These are phyloP conservation scores for Ophion obscuratus DNA, from an alignment of 2,888 invertebrate species.

Conservation along the genomic window DNA sequence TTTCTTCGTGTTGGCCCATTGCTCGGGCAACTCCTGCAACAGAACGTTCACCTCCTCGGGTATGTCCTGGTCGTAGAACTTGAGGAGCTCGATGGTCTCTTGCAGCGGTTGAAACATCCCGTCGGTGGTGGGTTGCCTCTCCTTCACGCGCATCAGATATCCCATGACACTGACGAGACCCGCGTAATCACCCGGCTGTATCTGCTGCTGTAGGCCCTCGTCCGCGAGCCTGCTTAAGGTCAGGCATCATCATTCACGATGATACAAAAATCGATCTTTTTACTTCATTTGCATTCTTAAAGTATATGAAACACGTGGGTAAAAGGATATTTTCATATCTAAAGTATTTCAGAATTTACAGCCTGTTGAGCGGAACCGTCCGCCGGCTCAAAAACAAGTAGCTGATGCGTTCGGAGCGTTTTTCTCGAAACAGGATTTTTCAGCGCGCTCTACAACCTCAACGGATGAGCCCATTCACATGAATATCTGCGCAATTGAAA, in stretches of 20 bases:
- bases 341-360: too few relatives aligned
- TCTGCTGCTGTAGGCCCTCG: conserved; percentile 89
- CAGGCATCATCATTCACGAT: not conserved
- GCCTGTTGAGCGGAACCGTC: too few relatives aligned
- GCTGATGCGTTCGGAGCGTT: too few relatives aligned
- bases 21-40: conserved; percentile 96
- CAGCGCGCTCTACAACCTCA: too few relatives aligned
- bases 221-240: conserved; percentile 87
- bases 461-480: too few relatives aligned
- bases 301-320: too few relatives aligned
- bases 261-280: too few relatives aligned
- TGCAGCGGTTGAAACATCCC: conserved; percentile 98
- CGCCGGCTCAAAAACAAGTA: too few relatives aligned
- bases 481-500: too few relatives aligned
- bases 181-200: conserved; percentile 94
- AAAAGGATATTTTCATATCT: too few relatives aligned
- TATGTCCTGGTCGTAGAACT: conserved; percentile 98
- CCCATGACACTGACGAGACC: conserved; percentile 97
- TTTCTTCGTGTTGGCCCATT: conserved; percentile 98
- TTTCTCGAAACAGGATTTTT: too few relatives aligned
- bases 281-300: too few relatives aligned
- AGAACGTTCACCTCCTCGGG: conserved; percentile 97
- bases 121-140: conserved; percentile 93
- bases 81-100: conserved; percentile 95
- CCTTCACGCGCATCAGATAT: conserved; percentile 95